Base-by-base conservation (phyloP, 2,113 vertebrate genomes). In the Ammodytes marinus region DNA sequence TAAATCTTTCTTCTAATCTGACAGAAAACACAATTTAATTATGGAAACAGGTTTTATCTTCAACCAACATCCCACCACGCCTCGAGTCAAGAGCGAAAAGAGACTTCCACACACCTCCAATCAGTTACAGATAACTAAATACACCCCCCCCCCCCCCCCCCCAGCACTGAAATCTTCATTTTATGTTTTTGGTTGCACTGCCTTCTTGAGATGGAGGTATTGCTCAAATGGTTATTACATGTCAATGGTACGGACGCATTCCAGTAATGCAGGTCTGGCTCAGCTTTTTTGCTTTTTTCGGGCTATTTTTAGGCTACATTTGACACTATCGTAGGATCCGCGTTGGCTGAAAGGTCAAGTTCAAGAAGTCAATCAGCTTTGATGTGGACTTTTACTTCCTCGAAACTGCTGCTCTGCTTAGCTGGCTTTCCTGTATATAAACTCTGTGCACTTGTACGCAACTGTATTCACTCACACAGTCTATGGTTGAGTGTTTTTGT, bases 271-370 rank as follows among this genome's bases (percentile, higher is more conserved):
- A 55, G 8, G 6, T 3, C 68, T 11, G 50, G 57, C 49, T 83
- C 64, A 61, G 76, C 46, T 52, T 74, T 83, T 66, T 5, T 13
- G 6, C 43, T 7, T 81, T 85, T 77, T 40, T 4, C 45, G 12
- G n/a, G 52, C 68, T 87, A 87, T 87, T 77, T 69, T 68, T 77
- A 77, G 80, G 43, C 13, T 14, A 42, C 71, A 77, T 61, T 4
- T 15, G 76, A 80, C 47, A 80, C 83, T 77, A 47, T 60, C 37
- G 6, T 57, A 15, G 27, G 2, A 19, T 43, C 49, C 52, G 43
- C 27, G 42, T 39, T 55, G 35, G 37, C 27, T 2, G 1, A 63
- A 35, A 80, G 64, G 69, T 68, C 73, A 78, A 54, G 55, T 8
- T 55, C 17, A 67, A 40, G 39, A 19, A 19, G 39, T 39, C 19